Evolutionary conservation across 2,113 vertebrate species (phyloP).

Genomic region (Antennarius striatus): DNA sequence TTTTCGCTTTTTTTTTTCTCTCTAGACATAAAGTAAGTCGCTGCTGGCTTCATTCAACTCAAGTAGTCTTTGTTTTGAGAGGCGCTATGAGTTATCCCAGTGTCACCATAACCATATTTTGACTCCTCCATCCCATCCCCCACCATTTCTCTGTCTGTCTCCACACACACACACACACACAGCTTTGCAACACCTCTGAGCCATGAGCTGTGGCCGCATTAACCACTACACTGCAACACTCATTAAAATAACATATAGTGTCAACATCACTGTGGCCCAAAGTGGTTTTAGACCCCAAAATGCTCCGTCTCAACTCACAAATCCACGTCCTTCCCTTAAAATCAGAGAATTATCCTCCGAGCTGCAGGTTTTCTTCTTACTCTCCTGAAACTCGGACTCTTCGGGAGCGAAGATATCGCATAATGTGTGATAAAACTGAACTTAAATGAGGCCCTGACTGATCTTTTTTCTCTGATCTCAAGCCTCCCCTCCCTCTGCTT

Average conservation of each 20-base stretch:
- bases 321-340: slow-evolving; percentile 31
- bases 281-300: slow-evolving; percentile 60
- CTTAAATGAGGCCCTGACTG: slow-evolving; percentile 70
- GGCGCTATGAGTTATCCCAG: slow-evolving; percentile 48
- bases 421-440: slow-evolving; percentile 54
- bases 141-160: slow-evolving; percentile 17
- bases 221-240: slow-evolving; percentile 67
- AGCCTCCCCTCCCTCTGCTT: slow-evolving; percentile 59
- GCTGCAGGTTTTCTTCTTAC: slow-evolving; percentile 14
- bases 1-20: not conserved
- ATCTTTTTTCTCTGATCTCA: slow-evolving; percentile 71
- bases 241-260: slow-evolving; percentile 80
- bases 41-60: slow-evolving; percentile 41
- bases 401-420: slow-evolving; percentile 24
- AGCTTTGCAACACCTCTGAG: slow-evolving; percentile 42
- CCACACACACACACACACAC: not conserved
- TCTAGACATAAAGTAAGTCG: slow-evolving; percentile 9
- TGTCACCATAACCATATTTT: slow-evolving; percentile 60
- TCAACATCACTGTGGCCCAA: slow-evolving; percentile 67
- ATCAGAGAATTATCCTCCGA: slow-evolving; percentile 18
- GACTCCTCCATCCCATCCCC: slow-evolving; percentile 12
- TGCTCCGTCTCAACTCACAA: slow-evolving; percentile 43
- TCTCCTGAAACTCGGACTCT: slow-evolving; percentile 18
- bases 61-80: slow-evolving; percentile 68
- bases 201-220: slow-evolving; percentile 64